Evolutionary conservation across 2,113 vertebrate genomes (phyloP), one percentile per base, ranked within the genome.

Genomic region (Lucifuga dentata): DNA sequence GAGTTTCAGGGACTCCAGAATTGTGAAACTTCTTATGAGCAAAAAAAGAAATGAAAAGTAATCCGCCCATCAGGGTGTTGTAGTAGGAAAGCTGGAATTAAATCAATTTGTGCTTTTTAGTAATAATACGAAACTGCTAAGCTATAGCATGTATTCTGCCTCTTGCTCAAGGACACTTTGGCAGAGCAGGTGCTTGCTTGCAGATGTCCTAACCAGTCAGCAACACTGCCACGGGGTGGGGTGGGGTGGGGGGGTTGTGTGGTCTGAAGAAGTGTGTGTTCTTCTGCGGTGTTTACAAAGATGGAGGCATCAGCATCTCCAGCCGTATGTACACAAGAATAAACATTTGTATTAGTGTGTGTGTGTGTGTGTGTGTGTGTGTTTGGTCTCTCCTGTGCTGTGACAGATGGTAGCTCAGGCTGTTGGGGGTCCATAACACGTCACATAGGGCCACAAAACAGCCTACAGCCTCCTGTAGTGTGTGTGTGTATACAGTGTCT

Each of bases 351-450:
- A 55, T 73, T 68, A 19, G 26, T 56, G 33, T 24, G 45, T 53
- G 32, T 55, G 32, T 46, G 51, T 44, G 50, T 64, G 48, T 35
- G 67, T 72, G 51, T 82, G 35, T 81, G 72, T 40, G 50, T 60
- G 43, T 66, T 57, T 80, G 59, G 41, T 77, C 41, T 26, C 56
- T 57, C 69, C 58, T 81, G 76, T 53, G 64, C 63, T 61, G 70
- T 68, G 74, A 81, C 89, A 89, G 88, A 91, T 88, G 85, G 89
- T 41, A 17, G 62, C 63, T 56, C 88, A 87, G 85, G 84, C 86
- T 77, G 86, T 78, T 38, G 65, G 76, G 64, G 83, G 78, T 85
- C 75, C 78, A 73, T 59, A 75, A 59, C 63, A 26, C 61, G 2
- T 76, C 78, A 80, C 26, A 3, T 24, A 32, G 66, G 64, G 64